Evolutionary conservation across 2,888 invertebrate genomes (phyloP).

Genomic region (Galeruca laticollis): DNA sequence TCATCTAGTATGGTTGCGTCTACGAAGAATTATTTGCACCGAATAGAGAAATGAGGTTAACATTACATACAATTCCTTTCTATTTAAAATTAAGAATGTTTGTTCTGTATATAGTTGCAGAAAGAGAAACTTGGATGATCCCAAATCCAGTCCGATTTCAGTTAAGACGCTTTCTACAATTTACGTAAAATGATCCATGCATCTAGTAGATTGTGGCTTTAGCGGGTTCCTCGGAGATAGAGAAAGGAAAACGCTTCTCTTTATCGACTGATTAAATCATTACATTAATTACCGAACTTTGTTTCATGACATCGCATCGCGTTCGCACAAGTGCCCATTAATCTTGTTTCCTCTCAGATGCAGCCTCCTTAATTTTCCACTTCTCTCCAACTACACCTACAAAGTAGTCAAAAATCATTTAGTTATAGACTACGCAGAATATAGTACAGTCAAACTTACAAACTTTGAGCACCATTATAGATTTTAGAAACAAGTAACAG

Average conservation of each 20-base stretch:
- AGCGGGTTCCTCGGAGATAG: constrained; percentile 7
- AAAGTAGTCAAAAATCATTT: constrained; percentile 16
- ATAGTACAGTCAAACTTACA: background rate
- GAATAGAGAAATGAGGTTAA: too few species aligned
- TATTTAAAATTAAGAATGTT: too few species aligned
- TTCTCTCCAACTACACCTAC: background rate
- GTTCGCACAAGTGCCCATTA: constrained; percentile 35
- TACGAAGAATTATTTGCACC: too few species aligned
- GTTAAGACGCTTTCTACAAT: background rate
- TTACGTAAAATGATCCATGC: constrained; percentile 8
- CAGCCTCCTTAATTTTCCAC: constrained; percentile 23
- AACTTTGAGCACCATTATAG: too few species aligned
- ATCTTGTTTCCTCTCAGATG: constrained; percentile 36
- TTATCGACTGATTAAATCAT: constrained; percentile 34
- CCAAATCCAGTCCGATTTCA: background rate
- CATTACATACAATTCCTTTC: too few species aligned
- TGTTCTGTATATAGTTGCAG: too few species aligned
- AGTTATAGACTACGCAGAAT: background rate
- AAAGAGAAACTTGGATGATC: constrained; percentile 1
- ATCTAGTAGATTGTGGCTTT: constrained; percentile 13
- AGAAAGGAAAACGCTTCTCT: constrained; percentile 9
- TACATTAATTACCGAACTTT: constrained; percentile 43
- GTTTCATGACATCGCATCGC: constrained; percentile 35
- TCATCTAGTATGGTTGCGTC: too few species aligned
- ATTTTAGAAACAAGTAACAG: too few species aligned